These are phyloP conservation scores for Melieria picta DNA, from an alignment of 2,888 invertebrate genomes.

Conservation along the genomic window DNA sequence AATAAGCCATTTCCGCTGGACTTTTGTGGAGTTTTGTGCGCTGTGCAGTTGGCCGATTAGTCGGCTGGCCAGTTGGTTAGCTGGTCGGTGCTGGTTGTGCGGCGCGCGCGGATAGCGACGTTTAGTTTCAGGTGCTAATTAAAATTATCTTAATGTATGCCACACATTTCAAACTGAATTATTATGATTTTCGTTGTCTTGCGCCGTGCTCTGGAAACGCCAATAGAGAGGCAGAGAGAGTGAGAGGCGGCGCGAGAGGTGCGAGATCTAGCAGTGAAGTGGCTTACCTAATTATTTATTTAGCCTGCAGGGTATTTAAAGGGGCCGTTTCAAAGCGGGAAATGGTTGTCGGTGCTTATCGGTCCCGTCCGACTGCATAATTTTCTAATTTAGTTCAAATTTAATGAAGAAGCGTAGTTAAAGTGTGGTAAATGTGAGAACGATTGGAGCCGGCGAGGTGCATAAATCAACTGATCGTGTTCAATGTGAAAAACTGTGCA, in stretches of 20 bases:
- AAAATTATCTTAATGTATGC: conserved; percentile 44
- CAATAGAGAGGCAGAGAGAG: too few relatives aligned
- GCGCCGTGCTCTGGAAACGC: too few relatives aligned
- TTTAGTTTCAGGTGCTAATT: conserved; percentile 40
- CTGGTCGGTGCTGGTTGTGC: neutral
- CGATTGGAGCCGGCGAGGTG: conserved; percentile 6
- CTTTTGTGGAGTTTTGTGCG: too few relatives aligned
- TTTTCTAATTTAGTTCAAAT: conserved; percentile 30
- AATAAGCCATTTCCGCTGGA: conserved; percentile 17
- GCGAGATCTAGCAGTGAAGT: too few relatives aligned
- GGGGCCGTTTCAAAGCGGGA: neutral
- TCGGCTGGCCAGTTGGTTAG: neutral
- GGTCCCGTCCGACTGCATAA: conserved; percentile 6
- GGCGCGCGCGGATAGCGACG: neutral
- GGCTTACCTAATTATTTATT: neutral
- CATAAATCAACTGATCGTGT: conserved; percentile 9
- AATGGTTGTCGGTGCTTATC: conserved; percentile 21
- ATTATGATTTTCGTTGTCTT: conserved; percentile 20
- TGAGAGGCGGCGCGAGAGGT: too few relatives aligned
- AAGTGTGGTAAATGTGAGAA: conserved; percentile 18
- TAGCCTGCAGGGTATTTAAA: too few relatives aligned
- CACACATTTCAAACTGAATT: conserved; percentile 34
- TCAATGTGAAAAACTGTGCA: too few relatives aligned
- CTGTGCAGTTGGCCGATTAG: too few relatives aligned
- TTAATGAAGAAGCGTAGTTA: conserved; percentile 21